These are phyloP conservation scores for Drosophila ustulata DNA, from an alignment of 2,888 invertebrate genomes.

Conservation along the genomic window DNA sequence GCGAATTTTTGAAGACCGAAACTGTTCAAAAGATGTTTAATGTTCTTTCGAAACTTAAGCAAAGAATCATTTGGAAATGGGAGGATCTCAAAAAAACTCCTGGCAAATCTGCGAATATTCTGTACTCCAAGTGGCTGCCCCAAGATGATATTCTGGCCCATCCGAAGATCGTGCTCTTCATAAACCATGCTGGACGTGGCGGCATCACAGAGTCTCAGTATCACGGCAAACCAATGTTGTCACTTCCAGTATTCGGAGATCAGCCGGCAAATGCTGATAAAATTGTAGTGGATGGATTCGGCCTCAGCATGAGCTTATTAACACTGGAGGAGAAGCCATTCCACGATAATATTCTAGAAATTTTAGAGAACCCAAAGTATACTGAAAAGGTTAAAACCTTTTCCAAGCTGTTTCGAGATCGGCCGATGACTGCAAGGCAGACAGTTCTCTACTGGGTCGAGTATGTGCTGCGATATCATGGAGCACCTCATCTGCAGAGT, in stretches of 20 bases:
- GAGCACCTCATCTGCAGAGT: constrained; percentile 86
- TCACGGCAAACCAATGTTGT: constrained; percentile 86
- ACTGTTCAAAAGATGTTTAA: constrained; percentile 86
- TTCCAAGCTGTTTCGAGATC: constrained; percentile 86
- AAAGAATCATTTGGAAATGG: constrained; percentile 90
- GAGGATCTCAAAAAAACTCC: constrained; percentile 86
- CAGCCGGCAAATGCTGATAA: constrained; percentile 74
- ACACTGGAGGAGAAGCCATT: constrained; percentile 57
- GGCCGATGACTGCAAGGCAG: constrained; percentile 86
- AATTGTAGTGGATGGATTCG: constrained; percentile 73
- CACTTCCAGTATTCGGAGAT: constrained; percentile 81
- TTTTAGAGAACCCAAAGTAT: constrained; percentile 68
- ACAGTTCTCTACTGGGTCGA: constrained; percentile 87
- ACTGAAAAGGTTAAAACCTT: constrained; percentile 81
- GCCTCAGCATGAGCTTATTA: constrained; percentile 56
- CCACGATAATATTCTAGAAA: constrained; percentile 47
- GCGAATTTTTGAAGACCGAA: constrained; percentile 84
- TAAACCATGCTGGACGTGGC: constrained; percentile 89
- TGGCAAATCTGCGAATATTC: constrained; percentile 84
- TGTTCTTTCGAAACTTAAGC: constrained; percentile 87
- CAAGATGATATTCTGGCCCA: constrained; percentile 89
- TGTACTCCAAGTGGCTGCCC: constrained; percentile 88
- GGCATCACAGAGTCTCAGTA: constrained; percentile 88
- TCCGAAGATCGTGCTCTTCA: constrained; percentile 87
- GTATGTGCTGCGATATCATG: constrained; percentile 86